A percentile compares a stretch with the other conserved stretches of the same genome.
Conservation (phyloP, 2,113 vertebrate genomes). For the Oxyruncus cristatus region DNA sequence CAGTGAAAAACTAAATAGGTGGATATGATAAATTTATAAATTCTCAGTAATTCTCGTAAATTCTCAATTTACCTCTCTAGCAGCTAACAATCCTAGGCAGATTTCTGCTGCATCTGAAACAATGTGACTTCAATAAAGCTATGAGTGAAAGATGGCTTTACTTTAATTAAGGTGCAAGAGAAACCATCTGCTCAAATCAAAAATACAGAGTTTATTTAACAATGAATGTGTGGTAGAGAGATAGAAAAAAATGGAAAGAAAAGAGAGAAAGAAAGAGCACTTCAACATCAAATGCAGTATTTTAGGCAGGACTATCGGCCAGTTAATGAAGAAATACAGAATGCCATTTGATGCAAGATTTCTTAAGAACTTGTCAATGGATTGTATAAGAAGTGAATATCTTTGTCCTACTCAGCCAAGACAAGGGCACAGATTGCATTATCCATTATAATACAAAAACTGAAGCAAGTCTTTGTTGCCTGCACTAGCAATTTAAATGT, state of each 20-base stretch:
- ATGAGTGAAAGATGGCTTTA: background rate
- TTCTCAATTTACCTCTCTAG: background rate
- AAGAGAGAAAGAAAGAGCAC: background rate
- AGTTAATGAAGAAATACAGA: background rate
- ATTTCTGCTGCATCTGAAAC: background rate
- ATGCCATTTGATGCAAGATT: background rate
- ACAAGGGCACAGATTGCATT: constrained; percentile 18
- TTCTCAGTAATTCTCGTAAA: too few relatives aligned
- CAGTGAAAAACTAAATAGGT: background rate
- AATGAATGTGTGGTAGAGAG: background rate
- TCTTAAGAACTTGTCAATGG: background rate
- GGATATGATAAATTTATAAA: too few relatives aligned
- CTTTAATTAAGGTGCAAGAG: background rate
- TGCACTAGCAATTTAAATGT: background rate
- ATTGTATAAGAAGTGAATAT: background rate
- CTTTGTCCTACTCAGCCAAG: background rate
- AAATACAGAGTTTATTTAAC: background rate
- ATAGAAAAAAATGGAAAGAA: background rate
- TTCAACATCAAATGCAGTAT: background rate
- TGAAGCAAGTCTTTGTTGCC: background rate
- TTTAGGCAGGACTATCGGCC: background rate
- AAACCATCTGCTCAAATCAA: background rate
- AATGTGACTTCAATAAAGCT: background rate
- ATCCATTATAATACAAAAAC: background rate
- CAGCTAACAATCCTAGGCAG: background rate